phyloP scores from a whole-genome alignment of 2,888 invertebrate genomes.

The Eugnorisma glareosa region DNA sequence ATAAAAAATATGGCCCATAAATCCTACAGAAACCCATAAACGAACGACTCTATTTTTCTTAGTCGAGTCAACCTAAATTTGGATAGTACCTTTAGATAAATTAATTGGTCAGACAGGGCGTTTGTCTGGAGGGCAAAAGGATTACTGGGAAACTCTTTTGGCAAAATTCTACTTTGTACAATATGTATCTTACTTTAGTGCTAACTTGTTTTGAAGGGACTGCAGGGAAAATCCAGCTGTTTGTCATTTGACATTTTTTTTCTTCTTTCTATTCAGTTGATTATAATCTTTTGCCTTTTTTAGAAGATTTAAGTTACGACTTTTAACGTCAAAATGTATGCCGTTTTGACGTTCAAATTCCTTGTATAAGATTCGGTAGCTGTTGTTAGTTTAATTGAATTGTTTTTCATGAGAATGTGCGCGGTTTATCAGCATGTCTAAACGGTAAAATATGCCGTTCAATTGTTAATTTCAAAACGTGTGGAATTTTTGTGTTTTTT shows the following conservation, averaged over 20 bases:
- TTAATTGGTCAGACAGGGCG: constrained; percentile 54
- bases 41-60: constrained; percentile 49
- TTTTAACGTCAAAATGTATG: background rate
- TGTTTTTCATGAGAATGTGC: constrained; percentile 20
- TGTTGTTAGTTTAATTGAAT: constrained; percentile 2
- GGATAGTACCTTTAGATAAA: constrained; percentile 44
- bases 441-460: background rate
- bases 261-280: constrained; percentile 9
- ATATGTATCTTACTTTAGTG: constrained; percentile 33
- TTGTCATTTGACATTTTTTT: constrained; percentile 1
- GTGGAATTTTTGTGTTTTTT: background rate
- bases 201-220: constrained; percentile 4
- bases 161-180: constrained; percentile 13
- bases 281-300: background rate
- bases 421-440: constrained; percentile 39
- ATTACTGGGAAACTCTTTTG: constrained; percentile 30
- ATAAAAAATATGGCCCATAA: constrained; percentile 52
- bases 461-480: background rate
- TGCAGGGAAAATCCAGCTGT: background rate
- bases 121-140: constrained; percentile 64
- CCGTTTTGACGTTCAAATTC: background rate
- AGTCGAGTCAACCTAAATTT: constrained; percentile 46
- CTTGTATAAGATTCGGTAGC: constrained; percentile 3
- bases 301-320: background rate
- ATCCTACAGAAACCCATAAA: constrained; percentile 39